Base-by-base conservation (phyloP, 2,113 vertebrate genomes). In the Pygoscelis adeliae region DNA sequence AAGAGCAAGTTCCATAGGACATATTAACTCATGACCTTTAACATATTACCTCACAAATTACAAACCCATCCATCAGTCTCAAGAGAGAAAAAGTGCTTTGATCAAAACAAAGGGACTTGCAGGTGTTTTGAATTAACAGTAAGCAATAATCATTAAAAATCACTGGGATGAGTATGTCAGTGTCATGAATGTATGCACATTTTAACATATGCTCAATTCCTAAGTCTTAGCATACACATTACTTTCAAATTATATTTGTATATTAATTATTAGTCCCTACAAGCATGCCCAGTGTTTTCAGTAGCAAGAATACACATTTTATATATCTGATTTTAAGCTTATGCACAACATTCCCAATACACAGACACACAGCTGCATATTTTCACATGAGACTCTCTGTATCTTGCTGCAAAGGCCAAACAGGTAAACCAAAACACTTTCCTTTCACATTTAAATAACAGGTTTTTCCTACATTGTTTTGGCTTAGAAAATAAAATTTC, bases 21-120 rank as follows among this genome's bases (percentile, higher is more conserved):
- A 80, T 97, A 98, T 98, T 98, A 98, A 98, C 97, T 98, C 95
- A 47, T 98, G 98, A 98, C 98, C 97, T 98, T 98, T 98, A 98
- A 97, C 98, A 96, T 98, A 98, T 98, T 98, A 98, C 96, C 98
- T 97, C 96, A 49, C 84, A 98, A 98, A 98, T 98, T 98, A 97
- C 97, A 97, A 97, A 98, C 89, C 95, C 92, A 97, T 97, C 96
- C 96, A 97, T 98, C 98, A 98, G 94, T 97, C 97, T 92, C 74
- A 5, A 79, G 83, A 38, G 27, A 63, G 59, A 27, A 92, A 93
- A 96, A 84, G 81, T 63, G 38, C 97, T 98, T 98, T 98, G 97
- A 97, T 98, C 97, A 97, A 98, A 98, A 98, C 97, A 98, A 98
- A 98, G 95, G 87, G 90, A 96, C 95, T 97, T 97, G 96, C 98